Evolutionary conservation across 1,140 invertebrate species (phyloP).

Genomic region (Oreohelix idahoensis): DNA sequence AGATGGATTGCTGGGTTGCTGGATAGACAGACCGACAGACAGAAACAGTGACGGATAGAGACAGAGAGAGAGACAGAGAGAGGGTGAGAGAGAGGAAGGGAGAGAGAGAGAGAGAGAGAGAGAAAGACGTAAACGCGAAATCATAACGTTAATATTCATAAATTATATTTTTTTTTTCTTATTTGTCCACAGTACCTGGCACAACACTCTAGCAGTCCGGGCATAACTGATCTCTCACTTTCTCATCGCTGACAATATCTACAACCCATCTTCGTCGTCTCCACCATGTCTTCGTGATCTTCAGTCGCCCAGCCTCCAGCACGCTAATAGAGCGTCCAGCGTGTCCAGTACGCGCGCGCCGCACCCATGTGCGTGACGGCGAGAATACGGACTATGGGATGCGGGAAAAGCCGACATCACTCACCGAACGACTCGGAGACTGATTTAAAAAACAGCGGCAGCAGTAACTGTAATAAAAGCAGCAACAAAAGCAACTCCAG

Average conservation of each 20-base stretch:
- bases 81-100: too few species aligned
- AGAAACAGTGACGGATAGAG: too few species aligned
- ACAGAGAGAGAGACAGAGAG: too few species aligned
- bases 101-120: too few species aligned
- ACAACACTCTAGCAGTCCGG: background rate
- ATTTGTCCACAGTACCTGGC: too few species aligned
- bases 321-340: background rate
- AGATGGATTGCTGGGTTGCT: too few species aligned
- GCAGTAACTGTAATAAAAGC: constrained; percentile 3
- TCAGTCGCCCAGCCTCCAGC: background rate
- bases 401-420: constrained; percentile 37
- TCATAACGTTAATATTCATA: too few species aligned
- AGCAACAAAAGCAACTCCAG: background rate
- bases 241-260: background rate
- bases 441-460: constrained; percentile 33
- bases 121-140: too few species aligned
- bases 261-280: background rate
- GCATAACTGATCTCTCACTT: background rate
- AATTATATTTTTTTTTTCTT: too few species aligned
- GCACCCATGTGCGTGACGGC: constrained; percentile 32
- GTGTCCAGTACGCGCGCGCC: constrained; percentile 6
- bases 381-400: constrained; percentile 32
- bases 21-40: too few species aligned
- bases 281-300: background rate
- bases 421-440: constrained; percentile 27